Conservation (phyloP, 2,113 vertebrate species). For the Bubalus kerabau region DNA sequence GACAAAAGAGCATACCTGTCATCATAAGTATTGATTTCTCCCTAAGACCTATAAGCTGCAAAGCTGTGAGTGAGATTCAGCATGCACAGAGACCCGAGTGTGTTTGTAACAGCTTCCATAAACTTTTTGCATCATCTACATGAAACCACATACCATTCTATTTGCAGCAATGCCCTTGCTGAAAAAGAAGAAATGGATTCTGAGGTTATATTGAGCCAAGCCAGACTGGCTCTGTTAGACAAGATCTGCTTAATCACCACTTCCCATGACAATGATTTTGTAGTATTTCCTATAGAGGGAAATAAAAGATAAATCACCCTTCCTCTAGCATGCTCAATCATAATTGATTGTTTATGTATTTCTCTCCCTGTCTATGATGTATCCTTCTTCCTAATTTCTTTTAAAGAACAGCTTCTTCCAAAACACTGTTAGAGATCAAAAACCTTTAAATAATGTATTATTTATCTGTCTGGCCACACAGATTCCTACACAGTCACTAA, state of each 20-base stretch:
- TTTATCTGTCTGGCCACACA: constrained; percentile 57
- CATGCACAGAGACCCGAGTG: background rate
- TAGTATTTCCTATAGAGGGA: background rate
- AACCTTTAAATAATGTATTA: constrained; percentile 58
- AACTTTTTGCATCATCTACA: background rate
- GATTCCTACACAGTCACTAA: constrained; percentile 55
- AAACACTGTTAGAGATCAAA: constrained; percentile 38
- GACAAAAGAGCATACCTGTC: background rate
- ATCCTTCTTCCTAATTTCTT: constrained; percentile 11
- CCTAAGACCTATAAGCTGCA: background rate
- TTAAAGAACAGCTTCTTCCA: constrained; percentile 38
- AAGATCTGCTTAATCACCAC: background rate
- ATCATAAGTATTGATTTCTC: background rate
- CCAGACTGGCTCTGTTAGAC: background rate
- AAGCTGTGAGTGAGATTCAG: background rate
- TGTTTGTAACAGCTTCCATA: background rate
- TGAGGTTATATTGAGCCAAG: background rate
- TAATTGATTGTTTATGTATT: background rate
- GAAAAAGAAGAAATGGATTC: background rate
- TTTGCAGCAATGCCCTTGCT: background rate
- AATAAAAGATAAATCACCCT: background rate
- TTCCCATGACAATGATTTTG: background rate
- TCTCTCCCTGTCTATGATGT: background rate
- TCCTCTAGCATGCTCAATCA: background rate
- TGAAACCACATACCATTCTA: background rate